Evolutionary conservation across 37 sponge, comb jelly and placozoan species (phyloP).

Genomic region (Chondrilla cf. caribensis): DNA sequence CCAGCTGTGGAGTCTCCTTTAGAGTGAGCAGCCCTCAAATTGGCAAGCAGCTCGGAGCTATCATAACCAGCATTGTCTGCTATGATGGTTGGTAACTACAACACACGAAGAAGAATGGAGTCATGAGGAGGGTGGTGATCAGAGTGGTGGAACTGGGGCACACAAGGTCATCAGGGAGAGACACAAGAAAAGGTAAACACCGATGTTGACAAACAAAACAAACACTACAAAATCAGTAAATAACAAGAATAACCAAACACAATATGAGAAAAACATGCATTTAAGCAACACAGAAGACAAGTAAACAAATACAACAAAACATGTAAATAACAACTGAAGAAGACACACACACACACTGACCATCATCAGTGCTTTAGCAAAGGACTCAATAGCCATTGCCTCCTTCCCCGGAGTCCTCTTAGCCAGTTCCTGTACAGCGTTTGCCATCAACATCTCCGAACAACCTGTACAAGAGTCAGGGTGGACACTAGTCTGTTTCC

Average conservation of each 20-base stretch:
- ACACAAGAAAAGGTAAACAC: neutral
- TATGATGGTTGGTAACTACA: constrained; percentile 91
- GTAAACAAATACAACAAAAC: neutral
- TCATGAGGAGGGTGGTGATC: neutral
- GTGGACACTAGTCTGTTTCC: neutral
- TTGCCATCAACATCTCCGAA: constrained; percentile 96
- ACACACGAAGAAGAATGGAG: neutral
- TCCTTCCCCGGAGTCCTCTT: constrained; percentile 91
- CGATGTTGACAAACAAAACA: too few species aligned
- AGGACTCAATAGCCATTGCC: constrained; percentile 89
- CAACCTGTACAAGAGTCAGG: constrained; percentile 46
- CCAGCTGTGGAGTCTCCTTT: constrained; percentile 74
- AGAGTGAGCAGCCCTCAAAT: constrained; percentile 81
- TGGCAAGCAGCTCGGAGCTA: constrained; percentile 82
- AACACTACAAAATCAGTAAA: too few species aligned
- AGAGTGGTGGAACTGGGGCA: neutral
- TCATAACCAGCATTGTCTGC: constrained; percentile 98
- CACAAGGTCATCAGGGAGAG: neutral
- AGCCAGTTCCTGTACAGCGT: constrained; percentile 86
- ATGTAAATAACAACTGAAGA: neutral
- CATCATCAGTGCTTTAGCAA: constrained; percentile 86
- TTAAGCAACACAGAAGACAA: neutral
- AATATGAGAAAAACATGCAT: neutral
- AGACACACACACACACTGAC: constrained; percentile 23
- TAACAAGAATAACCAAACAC: too few species aligned